Evolutionary conservation across 2,797 vertebrate genomes (phyloP).

Genomic region (Xerus rutilus): DNA sequence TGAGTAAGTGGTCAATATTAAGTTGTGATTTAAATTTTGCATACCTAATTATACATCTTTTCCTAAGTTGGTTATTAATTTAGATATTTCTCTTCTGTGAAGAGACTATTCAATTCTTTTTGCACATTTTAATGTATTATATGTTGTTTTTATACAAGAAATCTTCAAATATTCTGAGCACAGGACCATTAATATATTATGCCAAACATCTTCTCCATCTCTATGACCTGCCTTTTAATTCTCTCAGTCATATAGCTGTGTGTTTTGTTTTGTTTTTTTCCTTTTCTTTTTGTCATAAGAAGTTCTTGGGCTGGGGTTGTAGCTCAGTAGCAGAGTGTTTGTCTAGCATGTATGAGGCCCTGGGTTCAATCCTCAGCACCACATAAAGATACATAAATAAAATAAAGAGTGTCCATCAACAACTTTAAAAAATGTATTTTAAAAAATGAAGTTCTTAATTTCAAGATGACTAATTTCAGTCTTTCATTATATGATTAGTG

Average conservation of each 20-base stretch:
- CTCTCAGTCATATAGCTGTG: not conserved
- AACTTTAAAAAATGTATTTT: too few species aligned
- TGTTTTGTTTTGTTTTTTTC: not conserved
- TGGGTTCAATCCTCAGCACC: too few species aligned
- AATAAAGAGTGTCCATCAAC: too few species aligned
- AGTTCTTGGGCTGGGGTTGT: not conserved
- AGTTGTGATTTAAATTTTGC: not conserved
- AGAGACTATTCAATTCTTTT: not conserved
- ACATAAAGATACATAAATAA: too few species aligned
- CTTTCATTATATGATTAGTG: not conserved
- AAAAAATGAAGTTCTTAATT: conserved; percentile 30
- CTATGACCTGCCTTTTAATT: not conserved
- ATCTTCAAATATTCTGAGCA: not conserved
- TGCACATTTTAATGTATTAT: not conserved
- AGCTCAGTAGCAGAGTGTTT: too few species aligned
- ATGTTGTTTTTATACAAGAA: not conserved
- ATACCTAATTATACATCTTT: not conserved
- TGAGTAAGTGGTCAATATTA: not conserved
- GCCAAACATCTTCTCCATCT: not conserved
- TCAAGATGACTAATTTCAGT: conserved; percentile 25
- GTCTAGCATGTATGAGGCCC: too few species aligned
- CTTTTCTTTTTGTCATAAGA: not conserved
- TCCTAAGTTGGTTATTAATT: not conserved
- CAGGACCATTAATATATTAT: not conserved
- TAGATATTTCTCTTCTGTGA: conserved; percentile 22